Percentiles rank a stretch among this genome's conserved stretches.
These are phyloP conservation scores for Anolis sagrei DNA, from an alignment of 2,113 vertebrate genomes.

Conservation along the genomic window DNA sequence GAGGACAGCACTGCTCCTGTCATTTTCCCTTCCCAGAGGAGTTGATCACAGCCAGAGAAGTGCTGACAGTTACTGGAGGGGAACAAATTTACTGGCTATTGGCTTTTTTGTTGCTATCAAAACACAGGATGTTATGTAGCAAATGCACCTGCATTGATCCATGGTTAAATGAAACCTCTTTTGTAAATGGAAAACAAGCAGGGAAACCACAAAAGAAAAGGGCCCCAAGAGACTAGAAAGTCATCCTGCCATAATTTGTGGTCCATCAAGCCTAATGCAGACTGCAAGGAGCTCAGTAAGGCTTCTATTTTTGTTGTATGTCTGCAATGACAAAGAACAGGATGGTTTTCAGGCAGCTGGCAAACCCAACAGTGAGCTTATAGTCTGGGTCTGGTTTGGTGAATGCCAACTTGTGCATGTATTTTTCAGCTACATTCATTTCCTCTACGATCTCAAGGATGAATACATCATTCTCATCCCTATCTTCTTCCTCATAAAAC, in stretches of 20 bases:
- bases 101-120: background rate
- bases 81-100: background rate
- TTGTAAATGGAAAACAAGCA: background rate
- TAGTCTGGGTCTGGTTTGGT: background rate
- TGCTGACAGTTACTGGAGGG: background rate
- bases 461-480: too few relatives aligned
- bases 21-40: background rate
- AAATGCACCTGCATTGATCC: slow-evolving; percentile 4
- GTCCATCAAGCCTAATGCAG: background rate
- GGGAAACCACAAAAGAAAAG: background rate
- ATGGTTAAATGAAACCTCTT: background rate
- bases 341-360: background rate
- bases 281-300: background rate
- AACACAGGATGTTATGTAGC: background rate
- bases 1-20: background rate
- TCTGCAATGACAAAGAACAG: background rate
- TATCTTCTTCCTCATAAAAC: too few relatives aligned
- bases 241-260: background rate
- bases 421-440: too few relatives aligned
- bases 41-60: background rate
- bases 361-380: background rate
- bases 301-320: background rate
- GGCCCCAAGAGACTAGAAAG: background rate
- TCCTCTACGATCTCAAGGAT: too few relatives aligned
- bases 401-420: background rate